phyloP scores from a whole-genome alignment of 1,140 invertebrate species.

The Tachypleus tridentatus region DNA sequence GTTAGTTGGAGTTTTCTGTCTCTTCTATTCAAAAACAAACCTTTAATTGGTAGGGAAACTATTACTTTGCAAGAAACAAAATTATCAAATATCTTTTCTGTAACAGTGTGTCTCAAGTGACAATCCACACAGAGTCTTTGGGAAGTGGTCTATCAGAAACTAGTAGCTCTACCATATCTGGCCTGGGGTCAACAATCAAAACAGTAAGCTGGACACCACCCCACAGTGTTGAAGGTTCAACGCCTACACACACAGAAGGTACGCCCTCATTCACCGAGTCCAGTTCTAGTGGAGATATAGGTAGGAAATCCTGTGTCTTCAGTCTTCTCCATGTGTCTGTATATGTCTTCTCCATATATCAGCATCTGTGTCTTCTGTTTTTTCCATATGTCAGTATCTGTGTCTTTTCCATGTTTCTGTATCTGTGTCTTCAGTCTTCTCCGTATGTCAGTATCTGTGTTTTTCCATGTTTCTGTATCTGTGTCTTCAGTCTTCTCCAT shows the following conservation, averaged over 20 bases:
- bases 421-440: too few species aligned
- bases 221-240: conserved; percentile 70
- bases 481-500: too few species aligned
- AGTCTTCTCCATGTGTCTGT: too few species aligned
- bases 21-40: too few species aligned
- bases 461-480: too few species aligned
- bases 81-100: background rate
- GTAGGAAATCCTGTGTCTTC: conserved; percentile 32
- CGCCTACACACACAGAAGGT: conserved; percentile 96
- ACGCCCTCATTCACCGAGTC: conserved; percentile 94
- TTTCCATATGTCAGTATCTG: too few species aligned
- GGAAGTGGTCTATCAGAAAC: conserved; percentile 17
- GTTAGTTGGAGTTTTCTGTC: too few species aligned
- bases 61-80: background rate
- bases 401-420: too few species aligned
- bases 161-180: conserved; percentile 31
- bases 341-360: too few species aligned
- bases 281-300: conserved; percentile 81
- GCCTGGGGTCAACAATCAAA: conserved; percentile 41
- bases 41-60: too few species aligned
- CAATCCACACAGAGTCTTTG: conserved; percentile 23
- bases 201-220: conserved; percentile 70
- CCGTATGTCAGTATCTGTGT: too few species aligned
- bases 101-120: conserved; percentile 22
- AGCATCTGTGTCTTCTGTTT: too few species aligned